phyloP scores from a whole-genome alignment of 2,797 vertebrate species.

The Fistularia tabacaria region DNA sequence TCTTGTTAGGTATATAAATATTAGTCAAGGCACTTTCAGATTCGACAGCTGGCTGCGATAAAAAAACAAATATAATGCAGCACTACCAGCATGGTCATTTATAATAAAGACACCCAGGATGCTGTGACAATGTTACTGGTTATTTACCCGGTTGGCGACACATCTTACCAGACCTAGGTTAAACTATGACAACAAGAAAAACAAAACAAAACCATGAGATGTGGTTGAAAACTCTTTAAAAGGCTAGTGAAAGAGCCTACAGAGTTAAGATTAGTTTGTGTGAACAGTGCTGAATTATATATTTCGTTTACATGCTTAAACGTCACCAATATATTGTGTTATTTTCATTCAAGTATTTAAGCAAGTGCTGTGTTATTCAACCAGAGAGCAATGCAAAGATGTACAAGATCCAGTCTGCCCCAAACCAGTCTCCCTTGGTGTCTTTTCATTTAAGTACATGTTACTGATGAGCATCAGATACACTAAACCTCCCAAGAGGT shows the following conservation, averaged over 20 bases:
- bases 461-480: constrained; percentile 10
- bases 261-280: too few relatives aligned
- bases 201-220: neutral
- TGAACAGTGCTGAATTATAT: too few relatives aligned
- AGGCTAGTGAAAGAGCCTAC: too few relatives aligned
- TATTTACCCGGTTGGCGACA: neutral
- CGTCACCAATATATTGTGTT: too few relatives aligned
- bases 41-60: constrained; percentile 1
- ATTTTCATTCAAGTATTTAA: too few relatives aligned
- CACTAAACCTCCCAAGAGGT: constrained; percentile 23
- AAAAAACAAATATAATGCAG: too few relatives aligned
- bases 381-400: constrained; percentile 34
- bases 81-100: too few relatives aligned
- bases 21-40: constrained; percentile 6
- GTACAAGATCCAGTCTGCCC: constrained; percentile 30
- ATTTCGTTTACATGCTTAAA: too few relatives aligned
- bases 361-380: too few relatives aligned
- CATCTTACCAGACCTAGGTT: neutral
- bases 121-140: too few relatives aligned
- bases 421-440: constrained; percentile 24
- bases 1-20: neutral
- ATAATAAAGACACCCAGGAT: too few relatives aligned
- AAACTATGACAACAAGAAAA: neutral
- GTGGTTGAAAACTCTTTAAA: neutral
- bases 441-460: constrained; percentile 5